phyloP scores from a whole-genome alignment of 92 coral and sea anemone species.

The Porites lobata region DNA sequence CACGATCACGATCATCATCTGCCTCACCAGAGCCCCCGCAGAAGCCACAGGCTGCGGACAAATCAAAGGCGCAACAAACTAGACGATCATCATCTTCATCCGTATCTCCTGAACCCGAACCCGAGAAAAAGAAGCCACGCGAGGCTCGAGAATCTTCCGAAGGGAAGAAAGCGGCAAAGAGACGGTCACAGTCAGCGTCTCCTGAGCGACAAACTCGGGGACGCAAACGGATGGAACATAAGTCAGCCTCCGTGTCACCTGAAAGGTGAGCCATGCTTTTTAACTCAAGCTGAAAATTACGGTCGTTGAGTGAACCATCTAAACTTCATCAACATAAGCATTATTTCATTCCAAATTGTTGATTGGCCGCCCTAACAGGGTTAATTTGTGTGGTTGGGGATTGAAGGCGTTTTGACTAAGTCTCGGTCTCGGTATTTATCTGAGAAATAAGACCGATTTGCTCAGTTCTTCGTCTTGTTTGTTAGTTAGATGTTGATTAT shows the following conservation, averaged over 20 bases:
- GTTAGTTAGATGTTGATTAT: too few species aligned
- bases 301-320: too few species aligned
- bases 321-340: too few species aligned
- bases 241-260: conserved; percentile 44
- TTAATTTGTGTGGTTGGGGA: too few species aligned
- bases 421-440: too few species aligned
- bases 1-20: conserved; percentile 60
- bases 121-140: conserved; percentile 40
- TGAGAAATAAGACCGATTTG: too few species aligned
- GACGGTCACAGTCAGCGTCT: conserved; percentile 56
- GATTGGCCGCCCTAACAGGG: too few species aligned
- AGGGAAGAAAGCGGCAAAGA: conserved; percentile 46
- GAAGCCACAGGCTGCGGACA: conserved; percentile 38
- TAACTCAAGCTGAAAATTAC: too few species aligned
- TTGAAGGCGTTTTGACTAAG: too few species aligned
- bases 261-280: conserved; percentile 14
- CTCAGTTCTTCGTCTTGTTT: too few species aligned
- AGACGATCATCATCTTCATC: conserved; percentile 65
- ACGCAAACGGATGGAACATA: conserved; percentile 40
- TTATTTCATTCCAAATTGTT: too few species aligned
- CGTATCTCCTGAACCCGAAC: conserved; percentile 64
- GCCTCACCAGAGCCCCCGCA: conserved; percentile 36
- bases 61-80: conserved; percentile 35
- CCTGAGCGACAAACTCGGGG: conserved; percentile 49
- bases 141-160: conserved; percentile 32